Base-by-base conservation (phyloP, 2,113 vertebrate genomes). In the Eublepharis macularius region DNA sequence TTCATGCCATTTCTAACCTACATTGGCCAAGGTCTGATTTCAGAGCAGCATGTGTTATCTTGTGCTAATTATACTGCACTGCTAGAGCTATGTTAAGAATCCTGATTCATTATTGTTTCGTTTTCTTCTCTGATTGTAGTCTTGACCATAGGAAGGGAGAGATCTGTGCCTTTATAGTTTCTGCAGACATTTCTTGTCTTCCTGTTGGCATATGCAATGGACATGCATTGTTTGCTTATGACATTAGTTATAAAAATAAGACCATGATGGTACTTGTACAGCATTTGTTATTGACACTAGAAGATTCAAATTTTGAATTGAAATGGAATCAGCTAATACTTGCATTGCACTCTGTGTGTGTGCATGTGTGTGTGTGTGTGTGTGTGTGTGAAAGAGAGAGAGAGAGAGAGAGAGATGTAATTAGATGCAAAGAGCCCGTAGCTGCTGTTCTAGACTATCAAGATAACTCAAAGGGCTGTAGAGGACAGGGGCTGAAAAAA, bases 291-390 rank as follows among this genome's bases (percentile, higher is more conserved):
- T 74, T 83, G 86, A 43, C 39, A 86, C 43, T 86, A 68, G 16
- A n/a, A 36, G 9, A 32, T 13, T 57, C 83, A 66, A 80, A 69
- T 86, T 76, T 85, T 54, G 75, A 77, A 41, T 39, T 90, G 76
- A 26, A 89, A 83, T 69, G 81, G 11, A 86, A 70, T 92, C 80
- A 86, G 65, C 85, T 77, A 45, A 90, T 84, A 84, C 84, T 90
- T 84, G 70, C 7, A 24, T 74, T 88, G 57, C 81, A 87, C 88
- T 45, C n/a, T 2, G 54, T 68, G 19, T 41, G 39, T 73, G 51
- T 10, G 10, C 34, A 41, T 14, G 69, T 32, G 17, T 63, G 54
- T 14, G 8, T 80, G 29, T 19, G 63, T 10, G 10, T 63, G 60
- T 41, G 51, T 43, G 77, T n/a, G n/a, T n/a, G n/a, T n/a, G n/a